A percentile compares a stretch with the other conserved stretches of the same genome.
Evolutionary conservation across 2,797 vertebrate genomes (phyloP).

Genomic region (Neoniphon sammara): DNA sequence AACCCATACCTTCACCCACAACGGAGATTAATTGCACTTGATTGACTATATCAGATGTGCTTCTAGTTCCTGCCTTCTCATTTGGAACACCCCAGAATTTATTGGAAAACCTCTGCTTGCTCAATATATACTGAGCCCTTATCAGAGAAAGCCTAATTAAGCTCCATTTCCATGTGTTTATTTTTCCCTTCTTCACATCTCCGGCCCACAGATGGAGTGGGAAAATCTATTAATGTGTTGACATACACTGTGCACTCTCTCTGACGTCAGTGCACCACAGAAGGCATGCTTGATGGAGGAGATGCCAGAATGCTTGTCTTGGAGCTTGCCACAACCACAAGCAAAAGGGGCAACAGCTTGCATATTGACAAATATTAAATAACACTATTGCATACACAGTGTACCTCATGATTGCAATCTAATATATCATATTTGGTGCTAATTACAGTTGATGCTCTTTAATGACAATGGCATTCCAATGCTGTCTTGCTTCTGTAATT

Average conservation of each 20-base stretch:
- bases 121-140: constrained; percentile 75
- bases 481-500: neutral
- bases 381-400: neutral
- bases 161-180: constrained; percentile 57
- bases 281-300: neutral
- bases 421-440: neutral
- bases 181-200: constrained; percentile 29
- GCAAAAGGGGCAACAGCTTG: neutral
- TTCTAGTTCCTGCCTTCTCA: constrained; percentile 59
- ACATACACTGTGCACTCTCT: constrained; percentile 20
- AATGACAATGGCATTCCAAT: neutral
- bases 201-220: constrained; percentile 11
- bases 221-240: constrained; percentile 34
- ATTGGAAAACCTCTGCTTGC: constrained; percentile 63
- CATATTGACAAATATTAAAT: neutral
- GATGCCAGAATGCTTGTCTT: neutral
- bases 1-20: constrained; percentile 67
- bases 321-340: neutral
- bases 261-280: constrained; percentile 1
- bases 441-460: neutral
- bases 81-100: constrained; percentile 68
- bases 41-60: constrained; percentile 77
- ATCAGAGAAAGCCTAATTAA: constrained; percentile 71
- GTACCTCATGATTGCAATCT: neutral
- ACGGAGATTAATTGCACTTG: constrained; percentile 81